Evolutionary conservation across 2,797 vertebrate species (phyloP).

Genomic region (Anniella stebbinsi): DNA sequence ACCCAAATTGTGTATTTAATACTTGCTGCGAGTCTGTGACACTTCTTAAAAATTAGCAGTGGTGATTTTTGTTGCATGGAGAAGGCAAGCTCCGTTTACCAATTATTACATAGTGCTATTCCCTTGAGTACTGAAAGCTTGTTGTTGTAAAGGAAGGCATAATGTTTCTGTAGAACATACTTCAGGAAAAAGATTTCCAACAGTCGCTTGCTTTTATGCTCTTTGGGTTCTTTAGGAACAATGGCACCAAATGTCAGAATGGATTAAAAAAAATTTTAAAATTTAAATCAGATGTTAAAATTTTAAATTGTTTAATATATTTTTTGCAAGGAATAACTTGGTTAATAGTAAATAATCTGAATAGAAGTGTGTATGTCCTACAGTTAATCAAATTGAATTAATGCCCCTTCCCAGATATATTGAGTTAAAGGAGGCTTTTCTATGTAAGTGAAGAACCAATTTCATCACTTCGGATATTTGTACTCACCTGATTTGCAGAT

Average conservation of each 20-base stretch:
- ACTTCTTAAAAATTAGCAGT: neutral
- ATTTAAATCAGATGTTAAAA: too few species aligned
- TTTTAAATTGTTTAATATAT: neutral
- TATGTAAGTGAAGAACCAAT: neutral
- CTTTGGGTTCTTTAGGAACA: conserved; percentile 7
- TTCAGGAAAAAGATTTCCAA: conserved; percentile 13
- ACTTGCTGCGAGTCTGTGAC: neutral
- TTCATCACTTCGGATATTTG: neutral
- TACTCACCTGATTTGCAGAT: neutral
- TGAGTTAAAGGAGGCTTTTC: neutral
- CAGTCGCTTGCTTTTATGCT: neutral
- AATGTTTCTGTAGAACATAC: conserved; percentile 27
- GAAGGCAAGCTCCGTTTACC: conserved; percentile 16
- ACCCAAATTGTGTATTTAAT: neutral
- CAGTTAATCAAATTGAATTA: too few species aligned
- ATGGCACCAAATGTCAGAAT: neutral
- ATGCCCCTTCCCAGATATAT: neutral
- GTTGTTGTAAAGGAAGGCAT: conserved; percentile 23
- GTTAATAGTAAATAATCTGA: neutral
- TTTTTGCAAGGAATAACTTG: neutral
- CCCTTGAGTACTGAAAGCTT: conserved; percentile 29
- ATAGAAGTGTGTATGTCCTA: too few species aligned
- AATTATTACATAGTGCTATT: conserved; percentile 22
- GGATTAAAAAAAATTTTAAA: neutral
- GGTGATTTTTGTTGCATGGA: neutral